phyloP scores from a whole-genome alignment of 53 echinoderm and acorn worm genomes.

The Henricia sp. region DNA sequence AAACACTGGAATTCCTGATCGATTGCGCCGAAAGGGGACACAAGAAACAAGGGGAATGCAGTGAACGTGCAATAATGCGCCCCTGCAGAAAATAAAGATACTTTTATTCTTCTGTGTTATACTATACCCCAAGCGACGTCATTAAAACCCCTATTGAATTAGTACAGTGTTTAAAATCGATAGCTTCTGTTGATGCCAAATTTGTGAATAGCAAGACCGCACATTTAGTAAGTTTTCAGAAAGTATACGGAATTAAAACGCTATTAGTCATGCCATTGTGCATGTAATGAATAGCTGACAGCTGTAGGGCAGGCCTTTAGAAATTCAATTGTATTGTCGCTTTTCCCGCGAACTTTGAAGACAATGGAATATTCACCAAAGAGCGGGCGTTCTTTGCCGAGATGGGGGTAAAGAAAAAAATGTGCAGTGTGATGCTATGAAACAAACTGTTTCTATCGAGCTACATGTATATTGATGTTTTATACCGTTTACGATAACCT shows the following conservation, averaged over 20 bases:
- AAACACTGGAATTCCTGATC: constrained; percentile 28
- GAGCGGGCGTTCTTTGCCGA: no score
- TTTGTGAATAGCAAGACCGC: neutral
- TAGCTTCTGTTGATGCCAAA: neutral
- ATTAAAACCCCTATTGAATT: constrained; percentile 8
- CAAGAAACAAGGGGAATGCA: neutral
- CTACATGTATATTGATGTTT: no score
- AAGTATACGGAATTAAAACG: constrained; percentile 28
- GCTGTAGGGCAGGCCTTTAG: constrained; percentile 23
- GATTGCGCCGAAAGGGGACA: neutral
- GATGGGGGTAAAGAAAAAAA: no score
- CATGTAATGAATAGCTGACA: constrained; percentile 15
- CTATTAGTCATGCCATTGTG: constrained; percentile 21
- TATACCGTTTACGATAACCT: no score
- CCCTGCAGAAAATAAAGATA: neutral
- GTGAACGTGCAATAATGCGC: neutral
- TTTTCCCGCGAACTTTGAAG: neutral
- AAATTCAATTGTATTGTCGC: constrained; percentile 28
- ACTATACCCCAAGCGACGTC: neutral
- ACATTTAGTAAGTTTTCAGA: neutral
- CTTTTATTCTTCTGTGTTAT: neutral
- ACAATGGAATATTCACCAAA: no score
- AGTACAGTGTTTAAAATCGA: neutral
- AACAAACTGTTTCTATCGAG: no score
- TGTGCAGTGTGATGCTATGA: no score